Evolutionary conservation across 2,888 invertebrate genomes (phyloP).

Genomic region (Cepaea hortensis): DNA sequence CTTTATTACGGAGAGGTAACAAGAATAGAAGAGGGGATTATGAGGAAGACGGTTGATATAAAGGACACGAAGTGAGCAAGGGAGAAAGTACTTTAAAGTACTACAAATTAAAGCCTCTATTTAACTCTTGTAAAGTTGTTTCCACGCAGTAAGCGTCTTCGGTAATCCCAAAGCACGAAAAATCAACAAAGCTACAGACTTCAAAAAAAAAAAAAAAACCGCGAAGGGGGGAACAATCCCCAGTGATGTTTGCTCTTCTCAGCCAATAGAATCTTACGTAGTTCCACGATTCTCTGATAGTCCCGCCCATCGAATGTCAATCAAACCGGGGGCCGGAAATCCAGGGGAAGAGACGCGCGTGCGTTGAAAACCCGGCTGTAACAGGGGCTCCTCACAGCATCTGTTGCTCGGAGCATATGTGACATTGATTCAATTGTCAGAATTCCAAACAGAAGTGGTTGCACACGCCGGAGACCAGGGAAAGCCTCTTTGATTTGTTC

Average conservation of each 20-base stretch:
- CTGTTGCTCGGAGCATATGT: constrained; percentile 5
- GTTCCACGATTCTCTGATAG: neutral
- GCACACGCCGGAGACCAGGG: constrained; percentile 27
- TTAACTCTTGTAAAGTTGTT: constrained; percentile 5
- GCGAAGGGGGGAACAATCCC: constrained; percentile 13
- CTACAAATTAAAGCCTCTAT: neutral
- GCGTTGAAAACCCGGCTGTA: neutral
- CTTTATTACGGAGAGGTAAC: too few relatives aligned
- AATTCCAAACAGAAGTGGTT: constrained; percentile 42
- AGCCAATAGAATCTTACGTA: constrained; percentile 23
- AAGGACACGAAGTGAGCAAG: neutral
- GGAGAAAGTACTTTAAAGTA: neutral
- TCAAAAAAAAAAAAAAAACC: constrained; percentile 22
- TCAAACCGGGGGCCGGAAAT: constrained; percentile 31
- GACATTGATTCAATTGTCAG: constrained; percentile 42
- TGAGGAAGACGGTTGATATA: too few relatives aligned
- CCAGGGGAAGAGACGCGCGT: constrained; percentile 27
- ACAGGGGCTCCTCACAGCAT: constrained; percentile 20
- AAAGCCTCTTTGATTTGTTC: neutral
- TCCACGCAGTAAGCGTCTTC: constrained; percentile 13
- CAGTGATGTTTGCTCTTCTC: constrained; percentile 20
- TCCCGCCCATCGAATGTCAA: constrained; percentile 33
- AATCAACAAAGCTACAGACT: constrained; percentile 21
- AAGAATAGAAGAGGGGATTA: too few relatives aligned
- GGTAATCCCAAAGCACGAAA: constrained; percentile 27